Evolutionary conservation across 2,888 invertebrate species (phyloP).

Genomic region (Neuroscelio doddi): DNA sequence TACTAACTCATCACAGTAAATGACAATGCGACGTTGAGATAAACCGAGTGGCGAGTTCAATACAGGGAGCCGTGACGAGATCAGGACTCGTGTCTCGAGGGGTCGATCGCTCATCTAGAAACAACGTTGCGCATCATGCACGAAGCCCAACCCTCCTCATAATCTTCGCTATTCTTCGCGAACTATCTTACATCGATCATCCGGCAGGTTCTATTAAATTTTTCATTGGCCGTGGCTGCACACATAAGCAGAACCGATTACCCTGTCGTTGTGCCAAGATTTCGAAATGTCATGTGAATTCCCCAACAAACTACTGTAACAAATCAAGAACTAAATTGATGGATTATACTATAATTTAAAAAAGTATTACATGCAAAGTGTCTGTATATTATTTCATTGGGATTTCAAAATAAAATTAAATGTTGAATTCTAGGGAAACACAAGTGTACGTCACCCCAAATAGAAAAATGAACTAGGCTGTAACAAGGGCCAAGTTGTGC

Average conservation of each 20-base stretch:
- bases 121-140: constrained; percentile 56
- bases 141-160: constrained; percentile 55
- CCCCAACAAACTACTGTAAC: neutral
- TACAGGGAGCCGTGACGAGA: constrained; percentile 55
- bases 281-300: constrained; percentile 3
- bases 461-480: no score
- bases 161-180: constrained; percentile 64
- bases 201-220: constrained; percentile 60
- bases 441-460: no score
- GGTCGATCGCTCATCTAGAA: constrained; percentile 68
- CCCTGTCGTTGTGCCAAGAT: constrained; percentile 14
- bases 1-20: constrained; percentile 5
- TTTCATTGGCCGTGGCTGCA: constrained; percentile 49
- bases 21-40: constrained; percentile 45
- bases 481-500: no score
- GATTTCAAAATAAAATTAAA: no score
- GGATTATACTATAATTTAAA: no score
- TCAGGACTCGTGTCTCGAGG: constrained; percentile 61
- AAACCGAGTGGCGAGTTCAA: constrained; percentile 56
- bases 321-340: neutral
- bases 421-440: no score
- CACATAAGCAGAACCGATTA: constrained; percentile 10
- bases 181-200: constrained; percentile 69
- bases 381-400: no score
- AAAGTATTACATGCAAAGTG: no score